Conservation (phyloP, 2,888 invertebrate genomes). For the Brachylomia viminalis region DNA sequence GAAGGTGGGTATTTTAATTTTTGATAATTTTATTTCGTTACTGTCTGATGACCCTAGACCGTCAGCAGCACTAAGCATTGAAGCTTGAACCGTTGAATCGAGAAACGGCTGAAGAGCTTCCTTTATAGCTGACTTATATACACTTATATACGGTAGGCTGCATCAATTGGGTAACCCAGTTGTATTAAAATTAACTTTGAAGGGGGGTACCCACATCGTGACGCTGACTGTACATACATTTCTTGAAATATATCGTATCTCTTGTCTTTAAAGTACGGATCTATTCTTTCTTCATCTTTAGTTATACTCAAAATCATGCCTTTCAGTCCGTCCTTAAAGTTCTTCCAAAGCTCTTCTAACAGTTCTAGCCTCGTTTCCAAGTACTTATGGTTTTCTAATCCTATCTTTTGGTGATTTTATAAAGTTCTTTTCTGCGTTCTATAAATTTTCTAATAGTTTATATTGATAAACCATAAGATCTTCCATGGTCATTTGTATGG, state of each 20-base stretch:
- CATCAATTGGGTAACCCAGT: too few species aligned
- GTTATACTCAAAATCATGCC: neutral
- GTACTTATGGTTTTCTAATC: slow-evolving; percentile 18
- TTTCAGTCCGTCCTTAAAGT: slow-evolving; percentile 9
- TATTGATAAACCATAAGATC: slow-evolving; percentile 20
- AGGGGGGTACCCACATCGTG: too few species aligned
- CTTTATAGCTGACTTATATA: slow-evolving; percentile 8
- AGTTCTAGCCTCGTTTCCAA: slow-evolving; percentile 3
- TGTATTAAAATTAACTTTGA: too few species aligned
- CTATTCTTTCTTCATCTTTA: neutral
- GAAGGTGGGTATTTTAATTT: slow-evolving; percentile 3
- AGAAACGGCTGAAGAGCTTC: slow-evolving; percentile 21
- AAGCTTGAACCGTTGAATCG: neutral
- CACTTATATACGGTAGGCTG: too few species aligned
- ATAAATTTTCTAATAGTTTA: slow-evolving; percentile 29
- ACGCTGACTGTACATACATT: neutral
- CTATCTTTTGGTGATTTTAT: slow-evolving; percentile 35
- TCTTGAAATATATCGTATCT: slow-evolving; percentile 4
- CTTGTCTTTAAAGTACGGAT: slow-evolving; percentile 16
- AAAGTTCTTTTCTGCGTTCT: slow-evolving; percentile 25
- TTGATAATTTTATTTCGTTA: slow-evolving; percentile 12
- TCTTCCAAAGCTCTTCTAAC: neutral
- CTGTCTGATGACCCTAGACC: neutral
- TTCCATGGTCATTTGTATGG: slow-evolving; percentile 7
- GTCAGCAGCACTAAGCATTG: neutral